Base-by-base conservation (phyloP, 2,113 vertebrate genomes). In the Vicugna pacos region DNA sequence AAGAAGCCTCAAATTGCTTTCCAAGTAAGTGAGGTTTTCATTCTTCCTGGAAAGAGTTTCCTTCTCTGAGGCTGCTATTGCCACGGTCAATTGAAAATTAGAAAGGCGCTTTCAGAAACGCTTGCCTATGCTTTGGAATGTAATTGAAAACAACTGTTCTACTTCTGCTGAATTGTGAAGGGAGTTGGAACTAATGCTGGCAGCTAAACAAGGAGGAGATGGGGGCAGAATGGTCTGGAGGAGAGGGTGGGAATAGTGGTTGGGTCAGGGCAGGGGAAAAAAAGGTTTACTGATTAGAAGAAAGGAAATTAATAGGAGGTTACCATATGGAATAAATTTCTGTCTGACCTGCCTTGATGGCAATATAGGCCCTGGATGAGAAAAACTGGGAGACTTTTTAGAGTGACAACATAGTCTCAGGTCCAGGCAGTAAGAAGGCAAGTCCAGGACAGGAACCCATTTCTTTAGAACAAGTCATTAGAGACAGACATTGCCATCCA, bases 31-130 rank as follows among this genome's bases (percentile, higher is more conserved):
- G 54, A 95, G 65, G 69, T 58, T 72, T 77, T 16, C 90, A 19
- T 92, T 87, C 87, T 96, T 97, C 90, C 92, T 95, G 94, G 95
- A 96, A 96, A 95, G 95, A 81, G 64, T 95, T 96, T 96, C 89
- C 70, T 96, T 91, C 85, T 96, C 65, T 72, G 80, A 84, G 87
- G 80, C 90, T 58, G 80, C 60, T 87, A 14, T 83, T 91, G 91
- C 77, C 89, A 86, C 0, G 22, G 96, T 96, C 91, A 89, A 76
- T 93, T 94, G 96, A 91, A 91, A 93, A 91, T 62, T n/a, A 88
- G 96, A 93, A 91, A 95, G 80, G 91, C 75, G 72, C 62, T 86
- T 81, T 86, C 42, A 93, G 92, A 93, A 97, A 73, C 28, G 76
- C 30, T 54, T 38, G 91, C 48, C 46, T 73, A n/a, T n/a, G 72